phyloP scores from a whole-genome alignment of 1,140 invertebrate genomes.

The Dreissena rostriformis region DNA sequence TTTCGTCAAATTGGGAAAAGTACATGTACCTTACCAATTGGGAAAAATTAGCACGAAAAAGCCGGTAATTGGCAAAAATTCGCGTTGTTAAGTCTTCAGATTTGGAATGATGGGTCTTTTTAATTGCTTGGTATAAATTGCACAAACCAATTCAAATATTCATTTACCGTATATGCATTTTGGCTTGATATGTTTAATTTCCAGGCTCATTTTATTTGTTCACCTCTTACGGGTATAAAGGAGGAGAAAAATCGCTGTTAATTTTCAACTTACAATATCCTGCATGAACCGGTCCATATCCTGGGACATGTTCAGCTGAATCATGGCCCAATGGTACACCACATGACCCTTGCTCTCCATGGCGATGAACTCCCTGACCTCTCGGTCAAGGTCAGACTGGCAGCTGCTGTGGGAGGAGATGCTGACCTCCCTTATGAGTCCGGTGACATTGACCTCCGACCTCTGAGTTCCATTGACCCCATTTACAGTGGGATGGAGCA shows the following conservation, averaged over 20 bases:
- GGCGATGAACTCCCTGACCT: slow-evolving; percentile 25
- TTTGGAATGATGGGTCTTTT: too few relatives aligned
- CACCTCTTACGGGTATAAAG: background rate
- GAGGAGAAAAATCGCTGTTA: background rate
- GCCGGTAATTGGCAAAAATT: too few relatives aligned
- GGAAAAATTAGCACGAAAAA: too few relatives aligned
- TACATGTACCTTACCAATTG: too few relatives aligned
- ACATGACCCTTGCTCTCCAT: slow-evolving; percentile 67
- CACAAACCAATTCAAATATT: too few relatives aligned
- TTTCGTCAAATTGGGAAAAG: too few relatives aligned
- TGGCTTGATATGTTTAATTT: background rate
- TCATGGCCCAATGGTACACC: slow-evolving; percentile 74
- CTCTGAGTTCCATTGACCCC: slow-evolving; percentile 16
- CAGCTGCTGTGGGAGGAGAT: slow-evolving; percentile 63
- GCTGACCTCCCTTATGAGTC: slow-evolving; percentile 45
- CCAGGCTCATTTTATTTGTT: background rate
- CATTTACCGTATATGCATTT: background rate
- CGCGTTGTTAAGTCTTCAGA: too few relatives aligned
- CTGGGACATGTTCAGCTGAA: slow-evolving; percentile 68
- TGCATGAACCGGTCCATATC: slow-evolving; percentile 73
- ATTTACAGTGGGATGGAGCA: background rate
- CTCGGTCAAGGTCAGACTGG: slow-evolving; percentile 49
- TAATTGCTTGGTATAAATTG: too few relatives aligned
- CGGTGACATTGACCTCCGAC: slow-evolving; percentile 19
- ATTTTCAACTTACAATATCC: slow-evolving; percentile 71